Evolutionary conservation across 1,140 invertebrate species (phyloP).

Genomic region (Trigoniulus corallinus): DNA sequence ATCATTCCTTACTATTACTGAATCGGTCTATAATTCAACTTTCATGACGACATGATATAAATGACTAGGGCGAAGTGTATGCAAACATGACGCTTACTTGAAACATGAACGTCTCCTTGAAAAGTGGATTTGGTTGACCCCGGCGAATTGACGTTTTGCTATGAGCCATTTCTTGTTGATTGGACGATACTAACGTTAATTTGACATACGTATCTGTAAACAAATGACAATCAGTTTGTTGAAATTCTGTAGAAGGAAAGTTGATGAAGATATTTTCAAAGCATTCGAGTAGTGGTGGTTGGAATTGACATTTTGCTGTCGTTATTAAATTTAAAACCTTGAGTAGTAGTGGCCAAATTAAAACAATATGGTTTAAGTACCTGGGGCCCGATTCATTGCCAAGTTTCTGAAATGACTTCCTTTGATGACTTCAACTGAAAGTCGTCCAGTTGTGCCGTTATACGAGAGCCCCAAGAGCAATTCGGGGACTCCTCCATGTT

Average conservation of each 20-base stretch:
- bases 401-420: constrained; percentile 72
- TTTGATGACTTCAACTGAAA: constrained; percentile 83
- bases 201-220: constrained; percentile 83
- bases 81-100: too few relatives aligned
- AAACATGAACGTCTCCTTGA: constrained; percentile 91
- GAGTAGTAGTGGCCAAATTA: constrained; percentile 4
- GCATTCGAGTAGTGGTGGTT: too few relatives aligned
- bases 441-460: constrained; percentile 77
- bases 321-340: too few relatives aligned
- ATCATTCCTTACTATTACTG: too few relatives aligned
- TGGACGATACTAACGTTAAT: constrained; percentile 71
- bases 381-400: constrained; percentile 30
- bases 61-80: too few relatives aligned
- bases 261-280: too few relatives aligned
- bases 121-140: constrained; percentile 84
- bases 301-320: too few relatives aligned
- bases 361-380: constrained; percentile 12
- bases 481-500: constrained; percentile 76
- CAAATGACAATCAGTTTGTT: constrained; percentile 1
- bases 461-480: constrained; percentile 74
- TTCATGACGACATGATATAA: too few relatives aligned
- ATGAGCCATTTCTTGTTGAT: constrained; percentile 76
- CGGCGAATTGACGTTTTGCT: constrained; percentile 77
- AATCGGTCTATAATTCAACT: too few relatives aligned
- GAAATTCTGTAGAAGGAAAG: too few relatives aligned